phyloP scores from a whole-genome alignment of 2,888 invertebrate species.

The Biston betularia region DNA sequence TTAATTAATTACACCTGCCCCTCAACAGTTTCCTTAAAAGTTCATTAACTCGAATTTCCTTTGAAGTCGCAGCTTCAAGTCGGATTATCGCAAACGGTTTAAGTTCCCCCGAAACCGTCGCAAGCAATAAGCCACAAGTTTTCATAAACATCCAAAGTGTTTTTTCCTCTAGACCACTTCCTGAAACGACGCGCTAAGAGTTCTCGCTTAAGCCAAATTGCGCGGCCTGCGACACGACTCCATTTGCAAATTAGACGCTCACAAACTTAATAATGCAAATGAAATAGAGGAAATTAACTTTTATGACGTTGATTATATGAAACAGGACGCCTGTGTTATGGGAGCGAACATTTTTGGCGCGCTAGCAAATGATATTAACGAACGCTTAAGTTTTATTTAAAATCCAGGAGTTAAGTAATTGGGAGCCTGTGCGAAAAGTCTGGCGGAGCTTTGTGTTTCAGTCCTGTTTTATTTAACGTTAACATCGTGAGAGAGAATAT shows the following conservation, averaged over 20 bases:
- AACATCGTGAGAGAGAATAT: no score
- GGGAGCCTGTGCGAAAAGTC: conserved; percentile 45
- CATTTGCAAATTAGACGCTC: conserved; percentile 83
- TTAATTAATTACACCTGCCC: conserved; percentile 11
- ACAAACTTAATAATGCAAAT: conserved; percentile 50
- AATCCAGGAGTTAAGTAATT: conserved; percentile 53
- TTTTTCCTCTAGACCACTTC: conserved; percentile 62
- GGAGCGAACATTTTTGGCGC: conserved; percentile 44
- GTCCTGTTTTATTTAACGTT: background rate
- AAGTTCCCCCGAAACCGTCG: conserved; percentile 16
- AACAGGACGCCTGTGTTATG: conserved; percentile 8
- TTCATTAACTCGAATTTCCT: conserved; percentile 28
- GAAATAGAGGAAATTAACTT: conserved; percentile 44
- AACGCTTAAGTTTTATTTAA: conserved; percentile 54
- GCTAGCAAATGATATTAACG: conserved; percentile 53
- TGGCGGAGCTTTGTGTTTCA: background rate
- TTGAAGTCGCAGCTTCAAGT: conserved; percentile 24
- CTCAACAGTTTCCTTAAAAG: conserved; percentile 22
- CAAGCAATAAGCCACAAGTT: conserved; percentile 27
- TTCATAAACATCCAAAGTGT: conserved; percentile 45
- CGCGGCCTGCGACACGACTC: conserved; percentile 78
- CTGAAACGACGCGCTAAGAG: conserved; percentile 67
- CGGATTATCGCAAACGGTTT: conserved; percentile 26
- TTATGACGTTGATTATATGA: conserved; percentile 39
- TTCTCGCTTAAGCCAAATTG: conserved; percentile 73